Evolutionary conservation across 2,888 invertebrate species (phyloP).

Genomic region (Julus scandinavius): DNA sequence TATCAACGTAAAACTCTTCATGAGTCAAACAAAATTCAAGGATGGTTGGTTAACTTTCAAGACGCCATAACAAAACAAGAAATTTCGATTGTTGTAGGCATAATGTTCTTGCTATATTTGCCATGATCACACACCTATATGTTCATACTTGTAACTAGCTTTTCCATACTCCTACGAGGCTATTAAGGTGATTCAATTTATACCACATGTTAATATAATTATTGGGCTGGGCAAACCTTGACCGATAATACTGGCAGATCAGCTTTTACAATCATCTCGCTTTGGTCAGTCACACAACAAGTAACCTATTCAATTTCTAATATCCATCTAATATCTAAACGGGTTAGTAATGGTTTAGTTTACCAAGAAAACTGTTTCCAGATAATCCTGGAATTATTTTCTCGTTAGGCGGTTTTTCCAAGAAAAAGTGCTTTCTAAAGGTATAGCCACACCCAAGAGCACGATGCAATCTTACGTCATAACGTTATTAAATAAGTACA

Average conservation of each 20-base stretch:
- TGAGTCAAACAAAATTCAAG: neutral
- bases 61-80: neutral
- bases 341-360: neutral
- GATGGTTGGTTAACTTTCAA: neutral
- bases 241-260: neutral
- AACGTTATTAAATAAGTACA: neutral
- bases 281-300: neutral
- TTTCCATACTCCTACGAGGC: neutral
- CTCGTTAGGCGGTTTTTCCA: neutral
- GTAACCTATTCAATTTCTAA: neutral
- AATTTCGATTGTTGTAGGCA: neutral
- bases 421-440: neutral
- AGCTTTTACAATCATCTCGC: no score
- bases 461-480: neutral
- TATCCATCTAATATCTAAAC: neutral
- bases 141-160: neutral
- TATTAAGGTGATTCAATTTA: neutral
- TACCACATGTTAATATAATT: neutral
- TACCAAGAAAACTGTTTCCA: no score
- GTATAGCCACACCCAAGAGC: neutral
- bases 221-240: neutral
- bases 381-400: neutral
- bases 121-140: neutral
- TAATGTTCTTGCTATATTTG: neutral
- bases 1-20: neutral